Percentiles rank a stretch among this genome's conserved stretches.
Conservation (phyloP, 2,797 vertebrate species). For the Pseudotriccus pelzelni region DNA sequence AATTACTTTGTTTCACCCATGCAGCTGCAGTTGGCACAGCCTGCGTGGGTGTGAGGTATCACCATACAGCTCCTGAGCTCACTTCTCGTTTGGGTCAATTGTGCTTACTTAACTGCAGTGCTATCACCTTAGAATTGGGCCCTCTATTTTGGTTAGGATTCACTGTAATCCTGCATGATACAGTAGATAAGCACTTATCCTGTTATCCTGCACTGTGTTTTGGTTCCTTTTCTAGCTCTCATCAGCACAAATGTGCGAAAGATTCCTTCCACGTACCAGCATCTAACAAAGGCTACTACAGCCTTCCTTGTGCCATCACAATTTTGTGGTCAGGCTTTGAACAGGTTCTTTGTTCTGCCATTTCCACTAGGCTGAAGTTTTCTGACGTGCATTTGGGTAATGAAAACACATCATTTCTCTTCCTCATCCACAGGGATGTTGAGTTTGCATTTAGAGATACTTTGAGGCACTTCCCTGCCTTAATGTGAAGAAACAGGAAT, state of each 20-base stretch:
- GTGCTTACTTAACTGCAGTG: neutral
- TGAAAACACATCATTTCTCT: accelerated
- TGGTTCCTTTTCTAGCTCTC: neutral
- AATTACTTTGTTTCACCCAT: neutral
- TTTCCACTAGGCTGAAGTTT: neutral
- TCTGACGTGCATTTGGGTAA: neutral
- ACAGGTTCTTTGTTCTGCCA: neutral
- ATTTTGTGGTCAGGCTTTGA: neutral
- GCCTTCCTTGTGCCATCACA: neutral
- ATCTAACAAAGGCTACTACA: neutral
- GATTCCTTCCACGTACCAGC: neutral
- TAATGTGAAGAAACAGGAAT: neutral
- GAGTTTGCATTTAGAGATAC: neutral
- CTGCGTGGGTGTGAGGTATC: neutral
- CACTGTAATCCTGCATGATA: neutral
- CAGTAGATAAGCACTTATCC: neutral
- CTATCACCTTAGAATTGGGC: neutral
- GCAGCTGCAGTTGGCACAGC: neutral
- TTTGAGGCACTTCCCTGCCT: neutral
- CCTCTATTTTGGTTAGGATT: neutral
- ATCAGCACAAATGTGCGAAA: neutral
- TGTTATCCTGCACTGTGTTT: accelerated
- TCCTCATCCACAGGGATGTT: neutral
- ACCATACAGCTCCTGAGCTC: neutral
- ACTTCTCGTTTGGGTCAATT: neutral